These are phyloP conservation scores for Silurus glanis DNA, from an alignment of 2,113 vertebrate genomes.

Conservation along the genomic window DNA sequence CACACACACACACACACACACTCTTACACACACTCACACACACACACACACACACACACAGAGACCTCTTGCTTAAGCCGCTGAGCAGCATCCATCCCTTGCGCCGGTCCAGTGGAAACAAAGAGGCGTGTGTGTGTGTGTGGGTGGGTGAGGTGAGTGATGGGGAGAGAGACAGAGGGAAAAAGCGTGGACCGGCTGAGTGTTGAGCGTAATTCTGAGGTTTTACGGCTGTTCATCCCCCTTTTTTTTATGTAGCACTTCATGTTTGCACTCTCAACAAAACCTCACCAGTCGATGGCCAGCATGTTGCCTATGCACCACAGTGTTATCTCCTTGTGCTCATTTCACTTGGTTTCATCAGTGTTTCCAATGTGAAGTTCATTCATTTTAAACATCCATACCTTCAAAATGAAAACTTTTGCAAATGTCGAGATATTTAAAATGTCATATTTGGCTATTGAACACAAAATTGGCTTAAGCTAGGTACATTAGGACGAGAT, in stretches of 20 bases:
- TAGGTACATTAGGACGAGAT: background rate
- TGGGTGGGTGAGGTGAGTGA: background rate
- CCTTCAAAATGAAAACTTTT: background rate
- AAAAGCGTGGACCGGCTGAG: background rate
- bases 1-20: slow-evolving; percentile 2
- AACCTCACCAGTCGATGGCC: background rate
- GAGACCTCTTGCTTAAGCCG: background rate
- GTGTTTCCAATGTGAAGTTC: background rate
- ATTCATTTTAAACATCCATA: background rate
- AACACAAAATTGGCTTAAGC: background rate
- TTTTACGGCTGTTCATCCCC: background rate
- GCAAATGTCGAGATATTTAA: background rate
- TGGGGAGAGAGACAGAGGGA: too few relatives aligned
- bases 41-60: background rate
- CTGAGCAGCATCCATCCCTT: slow-evolving; percentile 8
- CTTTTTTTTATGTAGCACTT: background rate
- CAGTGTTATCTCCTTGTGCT: background rate
- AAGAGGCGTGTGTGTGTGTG: background rate
- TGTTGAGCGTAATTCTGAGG: background rate
- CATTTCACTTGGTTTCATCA: background rate
- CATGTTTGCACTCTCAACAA: background rate
- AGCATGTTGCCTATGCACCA: background rate
- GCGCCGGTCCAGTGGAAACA: background rate
- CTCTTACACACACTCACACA: background rate
- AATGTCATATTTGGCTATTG: background rate